A percentile compares a stretch with the other conserved stretches of the same genome.
Evolutionary conservation across 2,113 vertebrate species (phyloP).

Genomic region (Turnix velox): DNA sequence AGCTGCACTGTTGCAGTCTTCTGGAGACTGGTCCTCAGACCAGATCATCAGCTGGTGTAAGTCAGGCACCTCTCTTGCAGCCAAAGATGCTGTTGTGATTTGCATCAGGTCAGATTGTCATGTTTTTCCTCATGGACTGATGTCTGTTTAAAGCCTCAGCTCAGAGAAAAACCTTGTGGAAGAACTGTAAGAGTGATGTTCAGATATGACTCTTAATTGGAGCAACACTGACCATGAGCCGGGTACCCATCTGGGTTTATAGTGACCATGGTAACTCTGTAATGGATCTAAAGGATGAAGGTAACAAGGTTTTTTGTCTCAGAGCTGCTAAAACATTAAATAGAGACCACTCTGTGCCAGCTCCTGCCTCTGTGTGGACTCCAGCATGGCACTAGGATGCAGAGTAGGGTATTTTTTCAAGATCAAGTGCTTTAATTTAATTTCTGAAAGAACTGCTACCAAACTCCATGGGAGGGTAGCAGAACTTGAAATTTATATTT

Average conservation of each 20-base stretch:
- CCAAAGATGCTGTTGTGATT: background rate
- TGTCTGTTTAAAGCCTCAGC: background rate
- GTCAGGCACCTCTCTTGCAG: background rate
- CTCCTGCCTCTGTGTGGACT: background rate
- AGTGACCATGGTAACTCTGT: background rate
- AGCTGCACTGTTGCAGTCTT: background rate
- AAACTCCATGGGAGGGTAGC: accelerated
- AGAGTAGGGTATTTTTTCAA: background rate
- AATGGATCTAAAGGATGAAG: background rate
- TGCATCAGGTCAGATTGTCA: background rate
- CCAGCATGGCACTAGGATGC: background rate
- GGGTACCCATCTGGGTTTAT: background rate
- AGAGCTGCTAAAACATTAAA: background rate
- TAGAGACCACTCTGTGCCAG: background rate
- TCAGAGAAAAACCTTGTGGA: background rate
- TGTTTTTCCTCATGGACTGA: background rate
- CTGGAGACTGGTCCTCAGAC: background rate
- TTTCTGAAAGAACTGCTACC: background rate
- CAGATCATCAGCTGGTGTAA: background rate
- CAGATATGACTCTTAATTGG: background rate
- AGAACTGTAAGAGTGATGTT: too few species aligned
- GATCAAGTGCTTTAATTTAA: background rate
- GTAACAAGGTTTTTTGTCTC: background rate
- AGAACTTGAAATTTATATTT: background rate
- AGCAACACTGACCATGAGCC: background rate